Base-by-base conservation (phyloP, 1,140 invertebrate species). In the Pogonomyrmex californicus region DNA sequence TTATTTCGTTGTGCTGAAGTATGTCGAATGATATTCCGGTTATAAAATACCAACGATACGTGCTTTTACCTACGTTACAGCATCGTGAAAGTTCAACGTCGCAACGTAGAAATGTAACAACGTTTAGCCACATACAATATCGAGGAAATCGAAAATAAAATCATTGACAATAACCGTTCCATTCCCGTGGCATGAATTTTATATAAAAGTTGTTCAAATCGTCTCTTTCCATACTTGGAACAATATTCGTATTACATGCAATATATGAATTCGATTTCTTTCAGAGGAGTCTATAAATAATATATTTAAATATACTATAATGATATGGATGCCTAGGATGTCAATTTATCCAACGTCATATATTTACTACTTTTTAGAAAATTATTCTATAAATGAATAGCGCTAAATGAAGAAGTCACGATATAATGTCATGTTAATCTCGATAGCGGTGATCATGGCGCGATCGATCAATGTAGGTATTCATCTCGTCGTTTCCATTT, bases 31-130 rank as follows among this genome's bases (percentile, higher is more conserved):
- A 44, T 36, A 14, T 41, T 49, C 33, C 63, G 36, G 7, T 79
- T 66, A 66, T 56, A 81, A 68, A 81, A 81, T 30, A 68, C 36
- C 47, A 56, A 56, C 17, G 47, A 36, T 81, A 54, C 47, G n/a
- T 54, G 36, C 9, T 78, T 78, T 78, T 65, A 33, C 30, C 30
- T 54, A 54, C 5, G 41, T 81, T 81, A 81, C 63, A 36, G 23
- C 63, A 70, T 68, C 63, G 77, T 81, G 77, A 81, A 81, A 81
- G 76, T 65, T 14, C 76, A 63, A 62, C 41, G 23, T 33, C 14
- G 73, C n/a, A 30, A 73, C 14, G 41, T 17, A 41, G 41, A 51
- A 23, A 66, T 14, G 56, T 23, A 14, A 36, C 41, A 9, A 41
- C 41, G 14, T 33, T 63, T 49, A 17, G 30, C 30, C 44, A 17